Percentiles rank a stretch among this genome's conserved stretches.
These are phyloP conservation scores for Lepidurus couesii DNA, from an alignment of 1,140 invertebrate species.

Conservation along the genomic window DNA sequence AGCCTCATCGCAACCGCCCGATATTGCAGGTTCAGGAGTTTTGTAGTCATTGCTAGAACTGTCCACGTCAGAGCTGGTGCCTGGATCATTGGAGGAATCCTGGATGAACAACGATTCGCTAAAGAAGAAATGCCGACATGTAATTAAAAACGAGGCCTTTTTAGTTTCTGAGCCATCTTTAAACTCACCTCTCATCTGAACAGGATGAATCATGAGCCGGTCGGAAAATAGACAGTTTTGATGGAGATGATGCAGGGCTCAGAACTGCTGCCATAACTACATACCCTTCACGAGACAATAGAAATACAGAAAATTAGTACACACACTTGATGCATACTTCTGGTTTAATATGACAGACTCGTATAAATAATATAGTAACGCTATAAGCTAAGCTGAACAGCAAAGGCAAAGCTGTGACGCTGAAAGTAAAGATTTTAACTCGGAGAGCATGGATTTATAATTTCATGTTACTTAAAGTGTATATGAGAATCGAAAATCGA, in stretches of 20 bases:
- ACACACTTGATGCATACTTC: no score
- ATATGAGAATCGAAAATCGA: no score
- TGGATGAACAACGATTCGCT: background rate
- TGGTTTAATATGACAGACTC: no score
- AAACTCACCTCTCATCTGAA: background rate
- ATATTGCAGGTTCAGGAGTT: background rate
- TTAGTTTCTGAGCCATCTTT: background rate
- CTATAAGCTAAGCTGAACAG: no score
- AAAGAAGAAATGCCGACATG: background rate
- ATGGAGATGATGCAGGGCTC: background rate
- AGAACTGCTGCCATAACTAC: background rate
- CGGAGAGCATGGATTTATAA: no score
- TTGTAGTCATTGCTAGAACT: background rate
- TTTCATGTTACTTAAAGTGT: no score
- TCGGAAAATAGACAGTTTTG: background rate
- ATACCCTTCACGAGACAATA: background rate
- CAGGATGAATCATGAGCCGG: background rate
- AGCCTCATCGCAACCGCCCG: background rate
- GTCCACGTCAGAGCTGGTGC: background rate
- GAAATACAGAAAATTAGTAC: background rate
- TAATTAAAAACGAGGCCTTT: no score
- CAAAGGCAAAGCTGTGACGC: no score
- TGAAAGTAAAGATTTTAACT: no score
- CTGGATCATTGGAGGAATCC: constrained; percentile 18
- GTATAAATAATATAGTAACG: no score